Evolutionary conservation across 2,888 invertebrate genomes (phyloP).

Genomic region (Acleris sparsana): DNA sequence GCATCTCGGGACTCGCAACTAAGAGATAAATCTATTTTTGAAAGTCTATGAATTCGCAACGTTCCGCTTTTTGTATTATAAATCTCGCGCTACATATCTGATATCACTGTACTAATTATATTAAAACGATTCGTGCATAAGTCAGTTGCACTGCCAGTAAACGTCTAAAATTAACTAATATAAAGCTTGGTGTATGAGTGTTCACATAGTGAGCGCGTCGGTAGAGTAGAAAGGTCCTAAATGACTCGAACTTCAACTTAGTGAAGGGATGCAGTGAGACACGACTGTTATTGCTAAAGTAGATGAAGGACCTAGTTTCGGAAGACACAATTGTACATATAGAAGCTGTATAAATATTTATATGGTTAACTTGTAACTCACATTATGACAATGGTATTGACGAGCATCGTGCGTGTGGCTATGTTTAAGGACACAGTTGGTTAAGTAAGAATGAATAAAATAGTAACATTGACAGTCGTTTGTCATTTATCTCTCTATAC

Average conservation of each 20-base stretch:
- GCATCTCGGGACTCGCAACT: constrained; percentile 35
- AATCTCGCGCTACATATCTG: constrained; percentile 74
- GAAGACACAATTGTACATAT: constrained; percentile 77
- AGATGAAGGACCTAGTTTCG: constrained; percentile 48
- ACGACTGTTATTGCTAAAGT: constrained; percentile 19
- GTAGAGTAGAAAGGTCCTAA: constrained; percentile 51
- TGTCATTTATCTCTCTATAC: constrained; percentile 54
- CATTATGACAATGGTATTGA: constrained; percentile 63
- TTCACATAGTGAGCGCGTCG: constrained; percentile 69
- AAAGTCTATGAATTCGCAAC: constrained; percentile 47
- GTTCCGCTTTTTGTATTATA: constrained; percentile 60
- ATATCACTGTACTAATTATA: constrained; percentile 44
- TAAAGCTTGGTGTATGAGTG: constrained; percentile 60
- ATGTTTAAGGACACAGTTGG: constrained; percentile 70
- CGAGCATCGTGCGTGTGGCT: constrained; percentile 76
- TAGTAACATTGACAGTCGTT: constrained; percentile 72
- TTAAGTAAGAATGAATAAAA: constrained; percentile 77
- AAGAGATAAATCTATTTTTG: constrained; percentile 38
- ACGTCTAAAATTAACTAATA: constrained; percentile 54
- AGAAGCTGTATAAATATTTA: constrained; percentile 80
- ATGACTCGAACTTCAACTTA: constrained; percentile 2
- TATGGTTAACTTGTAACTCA: constrained; percentile 68
- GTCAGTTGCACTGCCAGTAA: constrained; percentile 76
- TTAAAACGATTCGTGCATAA: constrained; percentile 62
- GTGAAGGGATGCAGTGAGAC: constrained; percentile 6